phyloP scores from a whole-genome alignment of 2,797 vertebrate species.

The Danio jaintianensis region DNA sequence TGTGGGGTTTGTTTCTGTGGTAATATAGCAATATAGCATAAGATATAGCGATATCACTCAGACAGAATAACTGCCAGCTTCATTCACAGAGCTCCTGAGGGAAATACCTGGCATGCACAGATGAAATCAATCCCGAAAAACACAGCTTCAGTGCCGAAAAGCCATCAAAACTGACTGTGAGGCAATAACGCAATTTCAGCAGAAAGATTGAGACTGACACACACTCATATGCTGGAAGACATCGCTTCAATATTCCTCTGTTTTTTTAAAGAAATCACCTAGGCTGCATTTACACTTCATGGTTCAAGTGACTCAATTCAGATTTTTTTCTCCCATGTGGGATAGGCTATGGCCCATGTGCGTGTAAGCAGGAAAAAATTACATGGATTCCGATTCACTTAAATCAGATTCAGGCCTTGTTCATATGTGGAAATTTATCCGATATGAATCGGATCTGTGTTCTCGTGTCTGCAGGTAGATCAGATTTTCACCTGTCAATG shows the following conservation, averaged over 20 bases:
- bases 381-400: too few species aligned
- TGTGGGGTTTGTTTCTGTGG: neutral
- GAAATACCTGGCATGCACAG: constrained; percentile 26
- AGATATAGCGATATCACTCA: constrained; percentile 20
- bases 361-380: too few species aligned
- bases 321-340: too few species aligned
- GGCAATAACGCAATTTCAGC: constrained; percentile 37
- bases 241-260: neutral
- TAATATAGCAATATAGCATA: neutral
- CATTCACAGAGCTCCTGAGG: neutral
- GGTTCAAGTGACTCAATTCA: too few species aligned
- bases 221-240: neutral
- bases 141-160: neutral
- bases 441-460: too few species aligned
- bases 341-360: too few species aligned
- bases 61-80: constrained; percentile 16
- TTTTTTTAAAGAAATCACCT: neutral
- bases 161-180: constrained; percentile 6
- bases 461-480: too few species aligned
- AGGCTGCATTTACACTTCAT: too few species aligned
- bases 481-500: too few species aligned
- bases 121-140: constrained; percentile 27
- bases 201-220: constrained; percentile 23
- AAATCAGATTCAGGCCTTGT: too few species aligned
- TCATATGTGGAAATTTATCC: too few species aligned